Base-by-base conservation (phyloP, 1,140 invertebrate genomes). In the Whitmania pigra region DNA sequence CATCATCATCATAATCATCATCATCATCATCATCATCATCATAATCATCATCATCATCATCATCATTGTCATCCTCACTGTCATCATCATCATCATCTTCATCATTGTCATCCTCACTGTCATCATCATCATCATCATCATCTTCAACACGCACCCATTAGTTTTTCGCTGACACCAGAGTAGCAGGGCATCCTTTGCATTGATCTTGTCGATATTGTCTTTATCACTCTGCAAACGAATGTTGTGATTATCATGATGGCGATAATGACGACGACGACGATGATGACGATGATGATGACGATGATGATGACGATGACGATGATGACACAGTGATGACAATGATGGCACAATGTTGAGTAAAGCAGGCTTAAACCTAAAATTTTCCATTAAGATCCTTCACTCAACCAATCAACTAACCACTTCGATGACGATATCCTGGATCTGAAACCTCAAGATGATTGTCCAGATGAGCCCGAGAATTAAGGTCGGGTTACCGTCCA, bases 81-180 rank as follows among this genome's bases (percentile, higher is more conserved):
- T 25, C 20, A 57, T 57, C 54, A 57, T 57, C 54, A 57, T 9
- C 9, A 9, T 57, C 20, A 57, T 57, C 54, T 4, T 57, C 20
- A 57, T 36, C 31, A 36, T 6, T 36, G 31, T 3, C 31, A 36
- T 36, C 31, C 2, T 36, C 31, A 36, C 31, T 36, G 31, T 36
- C 31, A 36, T 36, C 31, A 36, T 36, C 31, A 36, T 6, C 6
- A 6, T 36, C 31, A 3, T 6, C 6, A 6, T 36, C 31, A 36
- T 36, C 31, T 2, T 36, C 29, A 4, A 63, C 29, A 13, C 77
- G 74, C 75, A 86, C 75, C 93, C 94, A 78, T 89, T 90, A 2
- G 95, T 98, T 84, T 97, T 98, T 67, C 94, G 86, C 84, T 99
- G 96, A 79, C 95, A 98, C 96, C 96, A 99, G 67, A 99, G 85